Base-by-base conservation (phyloP, 2,888 invertebrate species). In the Schizotus pectinicornis region DNA sequence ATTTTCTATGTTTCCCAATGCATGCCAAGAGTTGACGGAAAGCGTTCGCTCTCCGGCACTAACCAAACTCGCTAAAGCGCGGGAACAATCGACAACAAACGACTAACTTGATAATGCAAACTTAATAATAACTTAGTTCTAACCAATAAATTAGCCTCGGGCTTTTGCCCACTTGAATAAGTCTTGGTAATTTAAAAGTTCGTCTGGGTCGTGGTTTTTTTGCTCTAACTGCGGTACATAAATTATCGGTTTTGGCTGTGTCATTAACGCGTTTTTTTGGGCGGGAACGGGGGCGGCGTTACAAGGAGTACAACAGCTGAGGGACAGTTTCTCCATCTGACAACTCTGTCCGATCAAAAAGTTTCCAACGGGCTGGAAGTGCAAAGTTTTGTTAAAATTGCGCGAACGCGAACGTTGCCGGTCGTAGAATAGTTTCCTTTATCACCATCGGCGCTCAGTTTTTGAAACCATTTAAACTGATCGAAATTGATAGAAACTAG, bases 1-100 rank as follows among this genome's bases (percentile, higher is more conserved):
- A 78, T 77, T 78, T 78, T 75, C 78, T 75, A 70, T 78, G 78
- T 78, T 76, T 73, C 74, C 65, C 70, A 70, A 73, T 75, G 75
- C 75, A 74, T 70, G 67, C 69, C 68, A 70, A 71, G 72, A 70
- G 74, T 70, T 73, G 72, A 73, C 69, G 68, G 67, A 69, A 70
- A 72, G 67, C 65, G 62, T 64, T 65, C 64, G 59, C 52, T 54
- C 64, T 45, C 50, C 58, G 50, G 56, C 55, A 55, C 65, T 67
- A 66, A 69, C 67, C 68, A 68, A 70, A 69, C 63, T 61, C 55
- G 61, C 59, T 52, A 56, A 68, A 69, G 66, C 65, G 61, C 62
- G 65, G 48, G 63, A 70, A 73, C 74, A 74, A 75, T 75, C 72
- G 73, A 74, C 73, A 74, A 73, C 73, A 71, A 73, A 69, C 69